phyloP scores from a whole-genome alignment of 2,888 invertebrate species.

The Silvanus unidentatus region DNA sequence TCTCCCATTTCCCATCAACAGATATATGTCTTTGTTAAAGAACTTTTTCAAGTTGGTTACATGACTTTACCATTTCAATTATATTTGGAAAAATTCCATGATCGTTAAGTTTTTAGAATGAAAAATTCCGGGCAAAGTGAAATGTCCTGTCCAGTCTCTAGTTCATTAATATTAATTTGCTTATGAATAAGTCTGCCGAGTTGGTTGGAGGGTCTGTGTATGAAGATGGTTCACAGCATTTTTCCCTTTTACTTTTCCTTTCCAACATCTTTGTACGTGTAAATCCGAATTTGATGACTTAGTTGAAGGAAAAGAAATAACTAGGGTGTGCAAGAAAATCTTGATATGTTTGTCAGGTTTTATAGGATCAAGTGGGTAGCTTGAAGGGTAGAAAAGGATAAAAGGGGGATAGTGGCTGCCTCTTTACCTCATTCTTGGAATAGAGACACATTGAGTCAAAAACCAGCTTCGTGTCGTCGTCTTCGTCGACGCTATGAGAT shows the following conservation, averaged over 20 bases:
- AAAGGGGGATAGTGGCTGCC: slow-evolving; percentile 14
- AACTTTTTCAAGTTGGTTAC: too few species aligned
- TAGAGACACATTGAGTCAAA: slow-evolving; percentile 24
- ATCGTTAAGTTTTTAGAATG: too few species aligned
- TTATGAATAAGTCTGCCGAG: background rate
- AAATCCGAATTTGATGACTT: slow-evolving; percentile 27
- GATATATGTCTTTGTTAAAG: too few species aligned
- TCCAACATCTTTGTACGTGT: slow-evolving; percentile 9
- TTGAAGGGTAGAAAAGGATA: slow-evolving; percentile 14
- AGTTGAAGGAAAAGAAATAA: slow-evolving; percentile 20
- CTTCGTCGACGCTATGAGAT: slow-evolving; percentile 26
- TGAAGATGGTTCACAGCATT: background rate
- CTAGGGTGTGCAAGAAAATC: slow-evolving; percentile 32
- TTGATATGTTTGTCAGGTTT: slow-evolving; percentile 45
- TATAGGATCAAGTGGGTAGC: slow-evolving; percentile 42
- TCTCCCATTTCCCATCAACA: too few species aligned
- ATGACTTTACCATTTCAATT: too few species aligned
- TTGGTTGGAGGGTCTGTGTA: too few species aligned
- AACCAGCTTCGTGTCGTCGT: slow-evolving; percentile 25
- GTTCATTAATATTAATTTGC: slow-evolving; percentile 1
- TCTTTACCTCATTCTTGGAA: slow-evolving; percentile 2
- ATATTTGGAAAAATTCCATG: too few species aligned
- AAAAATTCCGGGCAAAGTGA: too few species aligned
- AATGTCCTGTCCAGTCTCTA: slow-evolving; percentile 4
- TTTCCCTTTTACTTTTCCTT: background rate